Conservation (phyloP, 1,140 invertebrate species). For the Hypsibius dujardini region DNA sequence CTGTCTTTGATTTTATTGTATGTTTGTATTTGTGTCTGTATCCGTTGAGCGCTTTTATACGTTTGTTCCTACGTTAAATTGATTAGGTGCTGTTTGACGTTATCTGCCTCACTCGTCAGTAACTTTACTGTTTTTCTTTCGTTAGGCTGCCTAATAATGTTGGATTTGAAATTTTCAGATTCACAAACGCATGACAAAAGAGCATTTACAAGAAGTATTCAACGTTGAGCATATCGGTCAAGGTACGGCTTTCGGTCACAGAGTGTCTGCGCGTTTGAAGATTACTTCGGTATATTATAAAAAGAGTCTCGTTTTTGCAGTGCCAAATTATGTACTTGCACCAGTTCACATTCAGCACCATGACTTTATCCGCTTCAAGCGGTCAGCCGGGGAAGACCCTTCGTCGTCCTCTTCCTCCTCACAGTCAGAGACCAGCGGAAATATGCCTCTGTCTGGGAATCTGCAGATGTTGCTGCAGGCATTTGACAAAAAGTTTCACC, state of each 20-base stretch:
- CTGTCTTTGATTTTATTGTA: too few relatives aligned
- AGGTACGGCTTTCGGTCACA: too few relatives aligned
- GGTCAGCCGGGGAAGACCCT: not conserved
- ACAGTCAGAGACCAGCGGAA: too few relatives aligned
- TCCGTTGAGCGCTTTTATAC: too few relatives aligned
- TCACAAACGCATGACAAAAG: not conserved
- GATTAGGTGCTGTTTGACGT: too few relatives aligned
- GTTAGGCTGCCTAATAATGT: too few relatives aligned
- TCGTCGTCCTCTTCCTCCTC: too few relatives aligned
- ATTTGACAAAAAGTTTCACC: constrained; percentile 1
- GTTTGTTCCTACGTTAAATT: too few relatives aligned
- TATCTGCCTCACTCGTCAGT: too few relatives aligned
- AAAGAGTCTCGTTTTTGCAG: not conserved
- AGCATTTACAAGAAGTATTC: not conserved
- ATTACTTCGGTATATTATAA: not conserved
- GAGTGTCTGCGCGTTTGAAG: not conserved
- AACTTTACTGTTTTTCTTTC: too few relatives aligned
- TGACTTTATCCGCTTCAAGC: not conserved
- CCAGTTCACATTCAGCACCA: constrained; percentile 1
- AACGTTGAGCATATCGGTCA: not conserved
- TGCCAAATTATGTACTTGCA: not conserved
- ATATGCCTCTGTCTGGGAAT: not conserved
- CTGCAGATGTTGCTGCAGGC: not conserved
- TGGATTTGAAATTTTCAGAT: too few relatives aligned
- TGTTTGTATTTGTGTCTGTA: too few relatives aligned